phyloP scores from a whole-genome alignment of 2,113 vertebrate species.

The Bungarus multicinctus region DNA sequence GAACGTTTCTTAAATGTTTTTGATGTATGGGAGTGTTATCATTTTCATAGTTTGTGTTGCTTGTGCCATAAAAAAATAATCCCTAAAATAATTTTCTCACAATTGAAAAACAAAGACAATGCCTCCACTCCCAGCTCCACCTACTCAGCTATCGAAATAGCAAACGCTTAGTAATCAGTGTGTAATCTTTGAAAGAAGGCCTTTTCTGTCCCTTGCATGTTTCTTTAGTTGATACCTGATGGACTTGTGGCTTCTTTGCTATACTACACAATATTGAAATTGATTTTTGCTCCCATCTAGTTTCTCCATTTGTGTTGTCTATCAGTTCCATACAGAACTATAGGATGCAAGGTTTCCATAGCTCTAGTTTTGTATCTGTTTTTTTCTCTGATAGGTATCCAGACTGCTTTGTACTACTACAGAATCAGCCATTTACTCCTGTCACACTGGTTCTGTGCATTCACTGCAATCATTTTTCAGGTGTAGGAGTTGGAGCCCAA shows the following conservation, averaged over 20 bases:
- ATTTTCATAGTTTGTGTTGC: background rate
- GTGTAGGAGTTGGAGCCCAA: too few relatives aligned
- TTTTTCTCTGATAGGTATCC: background rate
- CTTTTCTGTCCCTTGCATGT: background rate
- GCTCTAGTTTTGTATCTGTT: background rate
- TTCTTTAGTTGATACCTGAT: background rate
- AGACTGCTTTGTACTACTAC: background rate
- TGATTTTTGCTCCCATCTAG: background rate
- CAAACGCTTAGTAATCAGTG: background rate
- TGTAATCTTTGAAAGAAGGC: background rate
- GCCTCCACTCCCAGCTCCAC: background rate
- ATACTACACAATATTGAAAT: background rate
- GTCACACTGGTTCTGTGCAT: background rate
- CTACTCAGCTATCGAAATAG: background rate
- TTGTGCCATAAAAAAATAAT: background rate
- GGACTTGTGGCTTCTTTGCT: background rate
- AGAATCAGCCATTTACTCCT: background rate
- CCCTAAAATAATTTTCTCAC: background rate
- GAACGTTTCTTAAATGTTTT: too few relatives aligned
- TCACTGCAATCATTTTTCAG: too few relatives aligned
- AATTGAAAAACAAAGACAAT: background rate
- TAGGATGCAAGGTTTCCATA: background rate
- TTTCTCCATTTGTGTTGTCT: background rate
- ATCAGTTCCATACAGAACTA: background rate
- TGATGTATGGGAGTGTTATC: too few relatives aligned